Conservation (phyloP, 2,797 vertebrate genomes). For the Sitta carolinensis region DNA sequence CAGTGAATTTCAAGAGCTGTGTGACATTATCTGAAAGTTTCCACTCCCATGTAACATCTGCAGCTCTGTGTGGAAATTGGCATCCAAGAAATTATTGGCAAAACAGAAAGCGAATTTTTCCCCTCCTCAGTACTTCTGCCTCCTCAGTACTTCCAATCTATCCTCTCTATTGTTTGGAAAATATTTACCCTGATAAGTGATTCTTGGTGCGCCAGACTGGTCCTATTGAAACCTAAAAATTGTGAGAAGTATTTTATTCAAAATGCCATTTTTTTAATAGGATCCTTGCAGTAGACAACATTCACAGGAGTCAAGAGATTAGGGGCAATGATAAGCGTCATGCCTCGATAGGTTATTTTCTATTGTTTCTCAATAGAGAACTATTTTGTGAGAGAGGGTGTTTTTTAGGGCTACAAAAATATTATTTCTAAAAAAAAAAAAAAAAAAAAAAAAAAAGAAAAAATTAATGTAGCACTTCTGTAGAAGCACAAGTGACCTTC, state of each 20-base stretch:
- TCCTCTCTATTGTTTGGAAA: neutral
- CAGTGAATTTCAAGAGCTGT: conserved; percentile 57
- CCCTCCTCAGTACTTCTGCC: neutral
- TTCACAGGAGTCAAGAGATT: neutral
- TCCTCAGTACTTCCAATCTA: neutral
- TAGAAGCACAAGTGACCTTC: conserved; percentile 11
- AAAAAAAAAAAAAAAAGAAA: neutral
- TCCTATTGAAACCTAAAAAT: neutral
- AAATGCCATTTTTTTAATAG: neutral
- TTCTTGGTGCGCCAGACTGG: neutral
- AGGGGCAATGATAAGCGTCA: neutral
- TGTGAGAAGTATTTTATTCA: neutral
- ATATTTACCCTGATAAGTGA: neutral
- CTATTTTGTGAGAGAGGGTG: neutral
- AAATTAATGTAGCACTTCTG: neutral
- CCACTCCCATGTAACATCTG: neutral
- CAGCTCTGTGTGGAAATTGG: neutral
- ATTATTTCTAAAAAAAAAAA: neutral
- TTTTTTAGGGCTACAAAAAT: neutral
- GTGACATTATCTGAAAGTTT: conserved; percentile 38
- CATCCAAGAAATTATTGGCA: neutral
- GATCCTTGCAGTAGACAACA: neutral
- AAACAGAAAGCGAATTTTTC: neutral
- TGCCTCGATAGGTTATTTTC: neutral
- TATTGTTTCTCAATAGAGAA: neutral